These are phyloP conservation scores for Troides helena DNA, from an alignment of 2,888 invertebrate species.

Conservation along the genomic window DNA sequence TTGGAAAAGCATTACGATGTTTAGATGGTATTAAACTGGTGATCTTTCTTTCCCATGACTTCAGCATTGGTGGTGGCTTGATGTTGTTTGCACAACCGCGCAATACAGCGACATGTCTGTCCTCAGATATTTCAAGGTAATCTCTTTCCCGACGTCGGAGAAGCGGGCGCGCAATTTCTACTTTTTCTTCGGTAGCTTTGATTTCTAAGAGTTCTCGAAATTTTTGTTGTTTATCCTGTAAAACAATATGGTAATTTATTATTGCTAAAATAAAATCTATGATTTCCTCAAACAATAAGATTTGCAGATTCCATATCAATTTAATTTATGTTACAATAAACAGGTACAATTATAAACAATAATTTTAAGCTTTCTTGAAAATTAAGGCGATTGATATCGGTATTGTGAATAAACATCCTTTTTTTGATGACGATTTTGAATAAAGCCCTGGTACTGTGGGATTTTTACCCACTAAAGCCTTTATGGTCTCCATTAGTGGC, in stretches of 20 bases:
- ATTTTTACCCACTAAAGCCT: too few species aligned
- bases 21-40: conserved; percentile 75
- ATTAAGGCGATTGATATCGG: too few species aligned
- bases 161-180: conserved; percentile 56
- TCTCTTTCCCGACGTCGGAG: conserved; percentile 64
- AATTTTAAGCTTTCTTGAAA: too few species aligned
- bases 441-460: too few species aligned
- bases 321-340: too few species aligned
- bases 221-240: conserved; percentile 69
- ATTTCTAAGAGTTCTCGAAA: conserved; percentile 66
- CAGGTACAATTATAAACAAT: too few species aligned
- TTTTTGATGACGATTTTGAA: too few species aligned
- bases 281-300: neutral
- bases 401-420: too few species aligned
- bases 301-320: too few species aligned
- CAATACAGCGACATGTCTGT: conserved; percentile 76
- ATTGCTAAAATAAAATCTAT: neutral
- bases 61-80: conserved; percentile 81
- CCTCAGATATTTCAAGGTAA: conserved; percentile 69
- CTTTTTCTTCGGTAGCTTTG: conserved; percentile 61
- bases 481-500: too few species aligned
- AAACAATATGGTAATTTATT: conserved; percentile 28
- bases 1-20: conserved; percentile 78
- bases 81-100: conserved; percentile 80
- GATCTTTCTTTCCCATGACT: conserved; percentile 82